Percentiles rank a stretch among this genome's conserved stretches.
phyloP scores from a whole-genome alignment of 2,797 vertebrate genomes.

The Semaprochilodus insignis region DNA sequence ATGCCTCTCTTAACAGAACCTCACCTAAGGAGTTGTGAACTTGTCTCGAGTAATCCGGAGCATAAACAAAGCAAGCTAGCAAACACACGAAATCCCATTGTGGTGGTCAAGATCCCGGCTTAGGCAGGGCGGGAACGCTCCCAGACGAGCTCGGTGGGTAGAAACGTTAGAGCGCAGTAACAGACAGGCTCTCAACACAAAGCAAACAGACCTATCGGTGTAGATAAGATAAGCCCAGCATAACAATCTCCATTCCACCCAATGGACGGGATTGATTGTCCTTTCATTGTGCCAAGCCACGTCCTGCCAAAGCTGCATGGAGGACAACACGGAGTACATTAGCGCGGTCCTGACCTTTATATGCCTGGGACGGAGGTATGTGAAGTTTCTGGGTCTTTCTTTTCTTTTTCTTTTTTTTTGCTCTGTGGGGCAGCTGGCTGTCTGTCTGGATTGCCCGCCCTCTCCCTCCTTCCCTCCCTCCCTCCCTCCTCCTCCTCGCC shows the following conservation, averaged over 20 bases:
- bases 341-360: not conserved
- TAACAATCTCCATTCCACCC: slow-evolving; percentile 8
- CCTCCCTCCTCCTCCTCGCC: slow-evolving; percentile 22
- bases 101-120: not conserved
- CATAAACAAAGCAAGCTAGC: not conserved
- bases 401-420: not conserved
- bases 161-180: not conserved
- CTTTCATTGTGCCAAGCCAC: slow-evolving; percentile 30
- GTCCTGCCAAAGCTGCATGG: not conserved
- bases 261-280: not conserved
- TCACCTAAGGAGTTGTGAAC: not conserved
- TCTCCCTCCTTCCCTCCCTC: not conserved
- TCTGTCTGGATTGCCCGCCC: slow-evolving; percentile 3
- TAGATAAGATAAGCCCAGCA: slow-evolving; percentile 7
- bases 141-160: not conserved
- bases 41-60: not conserved
- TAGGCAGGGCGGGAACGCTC: not conserved
- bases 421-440: slow-evolving; percentile 14
- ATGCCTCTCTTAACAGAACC: not conserved
- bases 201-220: slow-evolving; percentile 4
- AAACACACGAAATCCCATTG: not conserved
- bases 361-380: slow-evolving; percentile 1
- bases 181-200: not conserved
- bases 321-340: slow-evolving; percentile 61
- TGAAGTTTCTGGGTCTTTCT: not conserved